Evolutionary conservation across 2,113 vertebrate species (phyloP).

Genomic region (Engystomops pustulosus): DNA sequence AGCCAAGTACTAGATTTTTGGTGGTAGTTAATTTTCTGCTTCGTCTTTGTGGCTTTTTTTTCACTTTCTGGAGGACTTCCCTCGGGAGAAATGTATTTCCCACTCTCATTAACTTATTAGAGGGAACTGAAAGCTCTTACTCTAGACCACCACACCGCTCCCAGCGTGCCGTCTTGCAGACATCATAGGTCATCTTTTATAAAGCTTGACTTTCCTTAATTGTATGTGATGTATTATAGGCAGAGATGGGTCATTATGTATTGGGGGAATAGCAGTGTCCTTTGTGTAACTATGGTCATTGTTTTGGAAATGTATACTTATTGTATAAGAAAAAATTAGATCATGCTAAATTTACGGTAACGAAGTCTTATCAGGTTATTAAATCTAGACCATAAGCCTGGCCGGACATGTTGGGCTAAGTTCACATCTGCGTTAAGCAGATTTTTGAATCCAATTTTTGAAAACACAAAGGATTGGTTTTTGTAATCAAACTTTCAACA

Average conservation of each 20-base stretch:
- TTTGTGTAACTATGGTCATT: slow-evolving; percentile 8
- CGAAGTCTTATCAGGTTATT: no score
- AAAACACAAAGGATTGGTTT: no score
- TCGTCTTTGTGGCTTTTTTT: not conserved
- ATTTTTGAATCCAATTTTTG: no score
- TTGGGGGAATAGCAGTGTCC: not conserved
- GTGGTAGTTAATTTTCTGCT: not conserved
- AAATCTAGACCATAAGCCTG: no score
- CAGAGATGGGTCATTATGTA: no score
- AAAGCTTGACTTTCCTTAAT: not conserved
- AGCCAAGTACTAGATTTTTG: no score
- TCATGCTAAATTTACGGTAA: no score
- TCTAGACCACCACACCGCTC: not conserved
- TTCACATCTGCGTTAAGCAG: no score
- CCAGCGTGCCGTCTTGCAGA: not conserved
- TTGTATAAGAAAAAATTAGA: no score
- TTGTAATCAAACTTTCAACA: no score
- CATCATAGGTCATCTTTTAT: not conserved
- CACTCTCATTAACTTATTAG: not conserved
- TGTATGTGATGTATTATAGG: not conserved
- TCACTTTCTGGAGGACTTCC: not conserved
- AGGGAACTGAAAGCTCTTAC: not conserved
- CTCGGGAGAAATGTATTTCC: not conserved
- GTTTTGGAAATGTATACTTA: not conserved
- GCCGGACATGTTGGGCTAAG: no score